Evolutionary conservation across 2,113 vertebrate genomes (phyloP), one percentile per base, ranked within the genome.

Genomic region (Seriola quinqueradiata): DNA sequence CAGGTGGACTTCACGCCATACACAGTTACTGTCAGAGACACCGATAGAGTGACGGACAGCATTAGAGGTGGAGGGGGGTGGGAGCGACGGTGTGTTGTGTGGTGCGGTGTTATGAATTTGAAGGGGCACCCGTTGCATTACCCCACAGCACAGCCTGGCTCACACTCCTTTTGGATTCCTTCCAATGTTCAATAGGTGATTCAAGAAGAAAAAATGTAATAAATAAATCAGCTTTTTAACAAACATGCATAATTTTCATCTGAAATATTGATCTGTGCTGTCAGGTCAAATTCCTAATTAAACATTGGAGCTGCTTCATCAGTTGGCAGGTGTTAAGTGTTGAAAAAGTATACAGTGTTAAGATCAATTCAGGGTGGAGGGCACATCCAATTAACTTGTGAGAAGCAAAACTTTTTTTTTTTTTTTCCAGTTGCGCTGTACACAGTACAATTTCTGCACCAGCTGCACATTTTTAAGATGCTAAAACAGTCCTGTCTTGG

Each of bases 181-280:
- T 77, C 78, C 75, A 72, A 19, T 42, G 48, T 40, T 55, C 69
- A 61, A 81, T 60, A 60, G n/a, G 54, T 17, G 48, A 21, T 46
- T 40, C 9, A 73, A 42, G 65, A 14, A 40, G 58, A 21, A 66
- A 61, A 10, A 52, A 63, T 17, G 17, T 19, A 6, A 50, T 54
- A 54, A 57, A 63, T 17, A 66, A 38, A 38, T 60, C 38, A 42
- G 40, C 38, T 11, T 16, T 77, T 82, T 36, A 67, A 89, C 54
- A 75, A 77, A 40, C 52, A 74, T 58, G 70, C 44, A 83, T 79
- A 55, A 75, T 61, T 78, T 70, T 67, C 54, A 83, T 83, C 55
- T 70, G 44, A 85, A 82, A 73, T 84, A 92, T 91, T 61, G 89
- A 91, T 90, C 64, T 36, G 1, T n/a, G 70, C 64, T 77, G 52